Base-by-base conservation (phyloP, 1,140 invertebrate genomes). In the Drosophila persimilis region DNA sequence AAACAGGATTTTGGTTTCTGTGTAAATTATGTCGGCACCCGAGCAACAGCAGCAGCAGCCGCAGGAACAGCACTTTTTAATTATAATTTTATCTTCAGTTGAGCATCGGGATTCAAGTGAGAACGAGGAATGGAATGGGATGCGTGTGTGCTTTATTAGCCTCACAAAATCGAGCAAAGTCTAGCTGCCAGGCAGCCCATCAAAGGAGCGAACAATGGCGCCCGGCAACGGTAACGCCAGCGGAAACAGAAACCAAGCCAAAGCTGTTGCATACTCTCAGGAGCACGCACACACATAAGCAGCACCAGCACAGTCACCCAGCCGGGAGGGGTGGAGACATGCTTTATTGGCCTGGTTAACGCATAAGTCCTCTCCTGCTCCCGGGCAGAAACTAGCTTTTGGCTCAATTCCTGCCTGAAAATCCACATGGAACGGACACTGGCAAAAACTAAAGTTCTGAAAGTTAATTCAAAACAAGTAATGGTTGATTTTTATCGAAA, bases 71-170 rank as follows among this genome's bases (percentile, higher is more conserved):
- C 60, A 47, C 45, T 86, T 86, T 88, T 86, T 86, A 88, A 86
- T 86, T 86, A 88, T 83, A 83, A 63, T 86, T 88, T 88, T 83
- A 83, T 88, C 74, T 83, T 52, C 58, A 86, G 60, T 63, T 50
- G 15, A 75, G 80, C 62, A 77, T 74, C 59, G 57, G 53, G 41
- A 43, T 35, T 43, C 48, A 20, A 73, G 58, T 73, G 22, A 9
- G 22, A 55, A 22, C 8, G 17, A 39, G 51, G 20, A 15, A 29
- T 9, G 29, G 26, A 39, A 53, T 48, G 22, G 50, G 22, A 24
- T 35, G 79, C 64, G 69, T 77, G 75, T 64, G 44, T 61, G 52
- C 66, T 75, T 84, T 84, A 84, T 84, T 79, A 80, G 63, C 47
- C 47, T 46, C 67, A 73, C 64, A 80, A 70, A 70, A 76, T 64